A percentile compares a stretch with the other conserved stretches of the same genome.
phyloP scores from a whole-genome alignment of 23 tunicate species.

The Botrylloides violaceus region DNA sequence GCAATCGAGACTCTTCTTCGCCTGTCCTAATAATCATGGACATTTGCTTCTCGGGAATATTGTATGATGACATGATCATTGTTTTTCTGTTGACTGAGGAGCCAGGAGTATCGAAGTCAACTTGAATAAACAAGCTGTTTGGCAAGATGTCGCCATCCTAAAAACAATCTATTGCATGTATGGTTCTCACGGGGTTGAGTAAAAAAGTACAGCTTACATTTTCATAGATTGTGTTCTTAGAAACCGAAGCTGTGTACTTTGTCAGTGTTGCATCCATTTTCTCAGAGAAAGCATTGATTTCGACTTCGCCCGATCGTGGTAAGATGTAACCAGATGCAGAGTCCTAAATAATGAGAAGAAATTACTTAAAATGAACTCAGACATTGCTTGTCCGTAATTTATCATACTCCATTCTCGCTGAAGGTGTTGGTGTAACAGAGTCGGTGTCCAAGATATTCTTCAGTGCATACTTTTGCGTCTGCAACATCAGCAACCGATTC shows the following conservation, averaged over 20 bases:
- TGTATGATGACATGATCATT: conserved; percentile 14
- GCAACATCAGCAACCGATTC: not conserved
- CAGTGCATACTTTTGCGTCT: conserved; percentile 19
- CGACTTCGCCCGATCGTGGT: conserved; percentile 37
- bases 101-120: conserved; percentile 60
- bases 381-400: too few species aligned
- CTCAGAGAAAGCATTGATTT: conserved; percentile 25
- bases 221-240: not conserved
- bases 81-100: conserved; percentile 39
- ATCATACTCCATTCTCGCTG: not conserved
- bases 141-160: conserved; percentile 26
- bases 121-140: not conserved
- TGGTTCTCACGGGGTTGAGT: not conserved
- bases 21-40: not conserved
- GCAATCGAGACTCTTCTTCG: not conserved
- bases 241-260: not conserved
- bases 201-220: conserved; percentile 1
- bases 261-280: conserved; percentile 45
- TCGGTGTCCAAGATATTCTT: conserved; percentile 55
- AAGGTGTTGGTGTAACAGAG: conserved; percentile 31
- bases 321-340: conserved; percentile 5
- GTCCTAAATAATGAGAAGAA: not conserved
- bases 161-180: not conserved
- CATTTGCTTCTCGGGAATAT: conserved; percentile 16
- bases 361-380: too few species aligned